Evolutionary conservation across 2,113 vertebrate genomes (phyloP).

Genomic region (Martes martes): DNA sequence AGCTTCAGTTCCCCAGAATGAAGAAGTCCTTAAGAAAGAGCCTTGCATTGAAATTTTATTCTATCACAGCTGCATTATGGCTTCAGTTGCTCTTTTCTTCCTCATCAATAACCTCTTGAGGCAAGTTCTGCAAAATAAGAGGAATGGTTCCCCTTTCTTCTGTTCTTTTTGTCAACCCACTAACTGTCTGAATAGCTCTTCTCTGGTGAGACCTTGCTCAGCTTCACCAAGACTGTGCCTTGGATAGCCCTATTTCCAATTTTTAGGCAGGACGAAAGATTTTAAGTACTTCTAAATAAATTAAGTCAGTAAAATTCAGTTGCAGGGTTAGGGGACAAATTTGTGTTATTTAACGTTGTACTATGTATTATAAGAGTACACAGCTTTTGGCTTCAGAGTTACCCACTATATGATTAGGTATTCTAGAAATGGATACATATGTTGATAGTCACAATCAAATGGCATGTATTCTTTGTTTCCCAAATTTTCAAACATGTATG

Average conservation of each 20-base stretch:
- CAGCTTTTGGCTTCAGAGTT: background rate
- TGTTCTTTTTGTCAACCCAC: background rate
- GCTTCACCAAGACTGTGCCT: background rate
- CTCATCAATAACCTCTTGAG: background rate
- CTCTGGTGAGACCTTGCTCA: background rate
- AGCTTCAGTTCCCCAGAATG: background rate
- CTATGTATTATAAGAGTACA: background rate
- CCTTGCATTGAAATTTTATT: background rate
- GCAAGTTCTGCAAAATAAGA: background rate
- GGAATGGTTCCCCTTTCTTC: background rate
- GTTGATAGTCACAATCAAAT: background rate
- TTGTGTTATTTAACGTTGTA: background rate
- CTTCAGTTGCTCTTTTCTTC: background rate
- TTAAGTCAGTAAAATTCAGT: background rate
- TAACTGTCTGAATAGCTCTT: background rate
- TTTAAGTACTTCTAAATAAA: conserved; percentile 33
- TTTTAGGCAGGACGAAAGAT: background rate
- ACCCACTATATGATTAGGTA: background rate
- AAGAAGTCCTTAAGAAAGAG: background rate
- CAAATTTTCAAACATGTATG: background rate
- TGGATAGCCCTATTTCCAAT: background rate
- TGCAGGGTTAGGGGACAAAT: background rate
- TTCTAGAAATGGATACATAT: background rate
- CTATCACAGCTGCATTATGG: background rate
- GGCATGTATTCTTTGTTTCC: background rate